Percentiles rank a stretch among this genome's conserved stretches.
Conservation (phyloP, 2,797 vertebrate species). For the Urophycis tenuis region DNA sequence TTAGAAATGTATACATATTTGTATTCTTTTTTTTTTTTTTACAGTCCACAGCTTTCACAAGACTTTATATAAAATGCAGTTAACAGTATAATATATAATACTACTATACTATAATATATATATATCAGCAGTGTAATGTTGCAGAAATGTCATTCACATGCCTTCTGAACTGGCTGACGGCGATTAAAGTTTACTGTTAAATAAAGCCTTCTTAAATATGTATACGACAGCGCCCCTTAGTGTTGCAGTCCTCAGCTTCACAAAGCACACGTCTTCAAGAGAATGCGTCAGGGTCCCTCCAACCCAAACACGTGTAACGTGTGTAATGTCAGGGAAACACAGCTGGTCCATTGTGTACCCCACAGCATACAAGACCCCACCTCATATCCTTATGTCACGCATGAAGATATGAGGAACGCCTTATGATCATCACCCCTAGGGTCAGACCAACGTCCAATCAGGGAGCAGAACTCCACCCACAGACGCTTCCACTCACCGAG, state of each 20-base stretch:
- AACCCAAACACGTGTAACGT: no score
- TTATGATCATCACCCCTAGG: neutral
- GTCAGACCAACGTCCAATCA: neutral
- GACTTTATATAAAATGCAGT: neutral
- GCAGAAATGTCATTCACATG: no score
- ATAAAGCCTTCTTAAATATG: neutral
- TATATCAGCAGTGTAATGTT: neutral
- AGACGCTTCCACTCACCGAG: constrained; percentile 71
- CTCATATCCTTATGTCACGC: no score
- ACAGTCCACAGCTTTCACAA: no score
- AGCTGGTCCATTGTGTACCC: neutral
- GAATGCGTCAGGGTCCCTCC: no score
- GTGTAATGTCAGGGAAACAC: neutral
- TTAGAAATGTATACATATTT: neutral
- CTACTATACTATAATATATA: no score
- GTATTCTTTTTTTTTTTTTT: neutral
- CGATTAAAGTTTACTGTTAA: neutral
- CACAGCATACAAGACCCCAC: neutral
- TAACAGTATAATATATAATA: neutral
- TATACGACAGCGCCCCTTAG: neutral
- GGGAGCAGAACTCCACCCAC: neutral
- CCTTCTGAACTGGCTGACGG: neutral
- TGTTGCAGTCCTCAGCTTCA: neutral
- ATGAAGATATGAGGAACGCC: neutral
- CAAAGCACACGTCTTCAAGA: neutral